A percentile compares a stretch with the other conserved stretches of the same genome.
These are phyloP conservation scores for Clarias macrocephalus DNA, from an alignment of 2,113 vertebrate genomes.

Conservation along the genomic window DNA sequence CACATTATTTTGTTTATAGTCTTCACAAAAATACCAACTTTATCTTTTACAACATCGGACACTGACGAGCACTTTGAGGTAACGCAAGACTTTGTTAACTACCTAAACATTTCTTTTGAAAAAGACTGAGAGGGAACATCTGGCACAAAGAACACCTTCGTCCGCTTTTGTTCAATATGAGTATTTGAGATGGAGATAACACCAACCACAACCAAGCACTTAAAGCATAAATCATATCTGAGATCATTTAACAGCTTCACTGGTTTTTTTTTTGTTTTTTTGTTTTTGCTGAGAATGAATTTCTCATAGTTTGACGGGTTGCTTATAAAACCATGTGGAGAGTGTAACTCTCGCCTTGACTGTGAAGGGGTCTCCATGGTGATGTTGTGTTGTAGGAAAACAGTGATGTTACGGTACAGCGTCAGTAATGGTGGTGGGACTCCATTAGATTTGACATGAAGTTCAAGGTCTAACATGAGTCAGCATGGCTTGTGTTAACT, in stretches of 20 bases:
- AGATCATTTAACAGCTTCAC: slow-evolving; percentile 19
- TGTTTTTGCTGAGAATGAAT: not conserved
- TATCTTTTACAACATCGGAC: not conserved
- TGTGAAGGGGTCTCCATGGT: slow-evolving; percentile 41
- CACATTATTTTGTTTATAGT: not conserved
- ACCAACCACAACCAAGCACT: slow-evolving; percentile 24
- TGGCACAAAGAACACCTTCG: slow-evolving; percentile 12
- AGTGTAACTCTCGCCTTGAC: not conserved
- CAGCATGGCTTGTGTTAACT: slow-evolving; percentile 10
- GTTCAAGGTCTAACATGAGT: slow-evolving; percentile 17
- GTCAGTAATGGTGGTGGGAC: not conserved
- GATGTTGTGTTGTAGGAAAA: slow-evolving; percentile 44
- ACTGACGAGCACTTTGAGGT: not conserved
- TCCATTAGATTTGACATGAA: not conserved
- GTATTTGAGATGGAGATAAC: slow-evolving; percentile 27
- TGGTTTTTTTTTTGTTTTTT: not conserved
- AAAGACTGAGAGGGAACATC: slow-evolving; percentile 32
- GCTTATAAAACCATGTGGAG: slow-evolving; percentile 16
- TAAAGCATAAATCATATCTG: slow-evolving; percentile 18
- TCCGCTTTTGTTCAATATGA: not conserved
- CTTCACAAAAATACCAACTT: not conserved
- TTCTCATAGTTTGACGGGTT: slow-evolving; percentile 2
- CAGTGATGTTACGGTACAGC: not conserved
- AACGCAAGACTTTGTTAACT: not conserved
- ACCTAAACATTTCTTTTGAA: not conserved